Base-by-base conservation (phyloP, 2,797 vertebrate genomes). In the Australoheros facetus region DNA sequence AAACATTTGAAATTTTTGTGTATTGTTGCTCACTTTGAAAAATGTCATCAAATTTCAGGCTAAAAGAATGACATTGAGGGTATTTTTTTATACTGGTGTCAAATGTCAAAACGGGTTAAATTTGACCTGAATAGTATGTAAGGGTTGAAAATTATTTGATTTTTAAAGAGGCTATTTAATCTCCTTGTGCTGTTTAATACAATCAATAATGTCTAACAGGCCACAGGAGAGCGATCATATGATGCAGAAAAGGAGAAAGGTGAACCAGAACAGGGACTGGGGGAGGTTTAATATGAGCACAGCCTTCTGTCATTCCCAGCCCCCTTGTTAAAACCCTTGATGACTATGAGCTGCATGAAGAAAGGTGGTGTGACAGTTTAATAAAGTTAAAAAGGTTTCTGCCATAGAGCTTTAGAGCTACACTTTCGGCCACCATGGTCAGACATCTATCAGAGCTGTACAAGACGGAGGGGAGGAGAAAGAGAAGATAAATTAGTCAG, bases 351-450 rank as follows among this genome's bases (percentile, higher is more conserved):
- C 87, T 73, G 71, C 71, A 78, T 90, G 80, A 88, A 73, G 66
- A 88, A 89, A 84, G 73, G 59, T 26, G 62, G 34, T 75, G 71
- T 91, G 87, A 91, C 91, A 89, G 77, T 90, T 93, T 91, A 89
- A 92, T 92, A 90, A 77, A 93, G 91, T 86, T 92, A 90, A 93
- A 34, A 90, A 91, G 87, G 85, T 89, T 90, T 89, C 39, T 79
- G 80, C 79, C 57, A 26, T 51, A 74, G 70, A 75, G 82, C 69
- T 71, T 86, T 59, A 80, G 71, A 84, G 79, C 60, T 84, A 56
- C 74, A 79, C 74, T 85, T 58, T 4, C 74, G 56, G 64, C 81
- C 71, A 56, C 78, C 79, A 82, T 80, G 81, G 73, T 75, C 4
- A 55, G 76, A 81, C 83, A 85, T 91, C 85, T 84, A 73, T 85